Evolutionary conservation across 2,797 vertebrate genomes (phyloP).

Genomic region (Macroramphosus scolopax): DNA sequence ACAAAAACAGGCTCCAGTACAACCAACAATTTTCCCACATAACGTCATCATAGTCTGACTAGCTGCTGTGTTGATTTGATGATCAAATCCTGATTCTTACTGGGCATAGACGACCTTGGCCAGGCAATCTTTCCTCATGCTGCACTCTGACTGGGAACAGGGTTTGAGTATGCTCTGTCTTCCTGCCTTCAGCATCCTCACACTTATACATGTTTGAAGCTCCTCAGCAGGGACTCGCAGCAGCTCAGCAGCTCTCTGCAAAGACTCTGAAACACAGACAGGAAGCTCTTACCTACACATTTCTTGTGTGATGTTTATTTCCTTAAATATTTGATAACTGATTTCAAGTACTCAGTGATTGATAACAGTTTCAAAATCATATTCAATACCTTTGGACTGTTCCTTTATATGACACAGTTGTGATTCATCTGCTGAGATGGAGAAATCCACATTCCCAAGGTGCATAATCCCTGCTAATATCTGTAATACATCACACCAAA

Average conservation of each 20-base stretch:
- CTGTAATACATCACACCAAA: constrained; percentile 65
- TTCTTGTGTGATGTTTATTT: too few species aligned
- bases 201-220: constrained; percentile 78
- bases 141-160: constrained; percentile 85
- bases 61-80: not conserved
- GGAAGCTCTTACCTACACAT: too few species aligned
- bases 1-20: constrained; percentile 13
- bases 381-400: constrained; percentile 79
- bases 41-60: not conserved
- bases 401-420: constrained; percentile 82
- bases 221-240: constrained; percentile 76
- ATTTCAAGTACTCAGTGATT: too few species aligned
- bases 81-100: constrained; percentile 55
- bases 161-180: constrained; percentile 88
- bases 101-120: constrained; percentile 90
- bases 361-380: too few species aligned
- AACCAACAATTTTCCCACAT: not conserved
- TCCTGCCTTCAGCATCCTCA: constrained; percentile 87
- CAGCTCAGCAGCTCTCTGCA: constrained; percentile 77
- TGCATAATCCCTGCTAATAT: constrained; percentile 90
- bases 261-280: constrained; percentile 68
- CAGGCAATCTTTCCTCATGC: constrained; percentile 90
- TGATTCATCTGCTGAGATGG: constrained; percentile 79
- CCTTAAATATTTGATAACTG: too few species aligned
- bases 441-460: constrained; percentile 87